These are phyloP conservation scores for Standfussiana lucernea DNA, from an alignment of 2,888 invertebrate species.

Conservation along the genomic window DNA sequence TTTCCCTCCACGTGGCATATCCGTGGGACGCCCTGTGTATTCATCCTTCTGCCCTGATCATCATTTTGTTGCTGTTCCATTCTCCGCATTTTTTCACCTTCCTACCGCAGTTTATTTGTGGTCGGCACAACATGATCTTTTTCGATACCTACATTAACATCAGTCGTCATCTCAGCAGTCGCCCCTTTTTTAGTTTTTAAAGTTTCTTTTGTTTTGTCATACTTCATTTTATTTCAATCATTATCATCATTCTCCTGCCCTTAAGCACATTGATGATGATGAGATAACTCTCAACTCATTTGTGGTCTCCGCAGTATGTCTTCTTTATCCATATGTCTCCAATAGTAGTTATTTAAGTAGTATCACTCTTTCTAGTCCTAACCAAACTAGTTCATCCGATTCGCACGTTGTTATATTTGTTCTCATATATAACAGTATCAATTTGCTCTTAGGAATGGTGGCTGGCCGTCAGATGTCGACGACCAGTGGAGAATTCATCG, in stretches of 20 bases:
- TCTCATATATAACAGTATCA: background rate
- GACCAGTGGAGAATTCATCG: conserved; percentile 87
- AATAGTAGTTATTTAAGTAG: background rate
- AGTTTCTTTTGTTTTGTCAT: background rate
- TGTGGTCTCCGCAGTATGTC: background rate
- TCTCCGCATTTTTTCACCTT: background rate
- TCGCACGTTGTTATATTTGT: too few relatives aligned
- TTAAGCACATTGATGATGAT: too few relatives aligned
- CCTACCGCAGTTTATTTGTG: background rate
- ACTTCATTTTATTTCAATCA: background rate
- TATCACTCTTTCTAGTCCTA: background rate
- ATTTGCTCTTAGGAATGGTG: conserved; percentile 80
- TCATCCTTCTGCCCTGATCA: background rate
- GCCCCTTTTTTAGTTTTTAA: background rate
- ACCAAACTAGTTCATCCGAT: background rate
- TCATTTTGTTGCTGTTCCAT: background rate
- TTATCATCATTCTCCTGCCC: background rate
- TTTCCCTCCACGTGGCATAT: too few relatives aligned
- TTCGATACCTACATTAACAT: background rate
- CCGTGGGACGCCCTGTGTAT: too few relatives aligned
- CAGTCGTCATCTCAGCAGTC: background rate
- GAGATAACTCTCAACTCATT: background rate
- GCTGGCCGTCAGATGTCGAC: conserved; percentile 88
- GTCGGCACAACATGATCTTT: background rate
- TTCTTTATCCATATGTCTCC: background rate